Base-by-base conservation (phyloP, 2,888 invertebrate genomes). In the Cataglyphis rosenhaueri region DNA sequence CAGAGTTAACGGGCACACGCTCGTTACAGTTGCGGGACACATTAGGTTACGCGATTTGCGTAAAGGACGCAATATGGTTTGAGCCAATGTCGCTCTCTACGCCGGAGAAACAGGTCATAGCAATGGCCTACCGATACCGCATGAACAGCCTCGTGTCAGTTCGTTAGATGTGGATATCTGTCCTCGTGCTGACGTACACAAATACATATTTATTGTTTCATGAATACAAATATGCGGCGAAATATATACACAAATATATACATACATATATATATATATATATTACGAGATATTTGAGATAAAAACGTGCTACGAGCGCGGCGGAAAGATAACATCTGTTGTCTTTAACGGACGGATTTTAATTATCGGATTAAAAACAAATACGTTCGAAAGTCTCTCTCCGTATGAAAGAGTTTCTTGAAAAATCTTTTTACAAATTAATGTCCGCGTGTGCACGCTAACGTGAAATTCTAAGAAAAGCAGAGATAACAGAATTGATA, bases 41-140 rank as follows among this genome's bases (percentile, higher is more conserved):
- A 71, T 78, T 59, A 68, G 78, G 78, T 78, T 78, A 44, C 70
- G 44, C 57, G 71, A 78, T 78, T 78, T 78, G 78, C 59, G 71
- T 70, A 78, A 78, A 78, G 78, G 70, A 44, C 21, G 70, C 71
- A 78, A 59, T 76, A 76, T 59, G 44, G 78, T 71, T 57, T 41
- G 57, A 59, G 8, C 68, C 76, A 57, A 78, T 78, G 78, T 68
- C 57, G 70, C 29, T 59, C 66, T 35, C 68, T 38, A 41, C 9
- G 68, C 29, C 41, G 18, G 68, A 70, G 76, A 76, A 57, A 76
- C 68, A 15, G 12, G 18, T 38, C 52, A 66, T 38, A 65, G 66
- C 35, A 6, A 52, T 65, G n/a, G 59, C 59, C 25, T 59, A 59
- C 38, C 76, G 66, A 66, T 76, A 65, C 35, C 65, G 35, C 55